Evolutionary conservation across 92 coral and sea anemone species (phyloP).

Genomic region (Blastomussa wellsi): DNA sequence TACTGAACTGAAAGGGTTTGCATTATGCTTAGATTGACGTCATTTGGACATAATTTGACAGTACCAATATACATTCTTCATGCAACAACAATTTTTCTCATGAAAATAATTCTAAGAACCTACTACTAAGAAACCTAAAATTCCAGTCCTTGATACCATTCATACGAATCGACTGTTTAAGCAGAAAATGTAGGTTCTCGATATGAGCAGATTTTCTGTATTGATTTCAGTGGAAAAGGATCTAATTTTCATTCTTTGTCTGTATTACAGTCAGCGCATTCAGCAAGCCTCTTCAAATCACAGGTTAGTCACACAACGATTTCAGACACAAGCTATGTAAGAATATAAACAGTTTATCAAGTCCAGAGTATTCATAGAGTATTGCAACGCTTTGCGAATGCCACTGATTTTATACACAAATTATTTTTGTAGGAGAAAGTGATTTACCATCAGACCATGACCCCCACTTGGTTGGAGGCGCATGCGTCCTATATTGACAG

Average conservation of each 20-base stretch:
- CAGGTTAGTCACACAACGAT: not conserved
- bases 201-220: no score
- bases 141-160: no score
- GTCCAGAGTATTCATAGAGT: not conserved
- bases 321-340: not conserved
- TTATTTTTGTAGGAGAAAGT: not conserved
- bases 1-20: no score
- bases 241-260: not conserved
- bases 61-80: no score
- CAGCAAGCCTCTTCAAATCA: not conserved
- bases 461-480: conserved; percentile 23
- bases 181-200: no score
- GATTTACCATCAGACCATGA: conserved; percentile 8
- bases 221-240: no score
- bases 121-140: no score
- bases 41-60: no score
- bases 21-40: no score
- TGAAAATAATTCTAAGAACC: no score
- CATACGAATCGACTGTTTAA: no score
- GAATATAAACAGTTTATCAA: not conserved
- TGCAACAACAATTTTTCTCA: no score
- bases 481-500: conserved; percentile 38
- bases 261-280: not conserved
- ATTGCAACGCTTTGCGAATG: not conserved
- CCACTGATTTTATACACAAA: not conserved